Evolutionary conservation across 2,797 vertebrate species (phyloP).

Genomic region (Semaprochilodus insignis): DNA sequence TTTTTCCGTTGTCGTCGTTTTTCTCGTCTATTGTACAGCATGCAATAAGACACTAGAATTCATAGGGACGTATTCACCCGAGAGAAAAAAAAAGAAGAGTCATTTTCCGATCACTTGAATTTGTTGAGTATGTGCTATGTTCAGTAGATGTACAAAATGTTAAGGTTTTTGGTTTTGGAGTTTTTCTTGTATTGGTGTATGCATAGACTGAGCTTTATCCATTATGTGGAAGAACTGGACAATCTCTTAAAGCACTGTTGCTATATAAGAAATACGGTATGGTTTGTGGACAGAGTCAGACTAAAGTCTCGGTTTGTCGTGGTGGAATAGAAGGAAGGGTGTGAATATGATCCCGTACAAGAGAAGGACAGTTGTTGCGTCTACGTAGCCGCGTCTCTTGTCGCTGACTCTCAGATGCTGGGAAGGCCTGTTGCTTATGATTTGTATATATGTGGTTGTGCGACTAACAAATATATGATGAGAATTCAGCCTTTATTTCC

Average conservation of each 20-base stretch:
- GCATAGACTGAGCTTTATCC: slow-evolving; percentile 81
- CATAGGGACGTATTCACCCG: slow-evolving; percentile 65
- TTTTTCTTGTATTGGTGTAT: slow-evolving; percentile 78
- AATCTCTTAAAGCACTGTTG: slow-evolving; percentile 73
- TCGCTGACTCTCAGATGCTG: slow-evolving; percentile 22
- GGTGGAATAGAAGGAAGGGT: neutral
- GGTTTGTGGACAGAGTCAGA: slow-evolving; percentile 53
- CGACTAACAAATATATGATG: slow-evolving; percentile 48
- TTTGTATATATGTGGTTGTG: slow-evolving; percentile 56
- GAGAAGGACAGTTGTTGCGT: slow-evolving; percentile 7
- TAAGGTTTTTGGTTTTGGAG: slow-evolving; percentile 65
- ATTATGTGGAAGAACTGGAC: slow-evolving; percentile 77
- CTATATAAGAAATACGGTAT: slow-evolving; percentile 66
- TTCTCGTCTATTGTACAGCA: slow-evolving; percentile 79
- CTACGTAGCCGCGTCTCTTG: slow-evolving; percentile 62
- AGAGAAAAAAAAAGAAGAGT: slow-evolving; percentile 61
- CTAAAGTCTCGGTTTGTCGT: neutral
- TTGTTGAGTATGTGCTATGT: slow-evolving; percentile 77
- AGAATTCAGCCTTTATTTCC: slow-evolving; percentile 52
- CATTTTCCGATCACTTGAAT: slow-evolving; percentile 74
- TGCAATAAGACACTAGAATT: slow-evolving; percentile 80
- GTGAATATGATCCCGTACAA: neutral
- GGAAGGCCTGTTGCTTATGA: slow-evolving; percentile 31
- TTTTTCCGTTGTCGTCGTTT: slow-evolving; percentile 68
- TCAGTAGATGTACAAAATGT: slow-evolving; percentile 82